phyloP scores from a whole-genome alignment of 92 coral and sea anemone species.

The Epizoanthus stellaris region DNA sequence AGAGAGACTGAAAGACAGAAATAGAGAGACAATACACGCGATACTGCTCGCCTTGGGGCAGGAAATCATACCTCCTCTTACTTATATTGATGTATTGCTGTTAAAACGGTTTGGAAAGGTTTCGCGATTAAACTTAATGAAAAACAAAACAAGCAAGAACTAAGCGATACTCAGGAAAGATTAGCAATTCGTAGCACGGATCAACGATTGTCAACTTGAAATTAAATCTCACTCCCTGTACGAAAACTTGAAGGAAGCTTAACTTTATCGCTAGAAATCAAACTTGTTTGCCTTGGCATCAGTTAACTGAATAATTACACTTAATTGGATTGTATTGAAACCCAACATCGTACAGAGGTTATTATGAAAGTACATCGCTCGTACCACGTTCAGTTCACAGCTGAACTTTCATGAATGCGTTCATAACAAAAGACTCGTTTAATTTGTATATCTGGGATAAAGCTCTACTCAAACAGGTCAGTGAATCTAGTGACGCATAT shows the following conservation, averaged over 20 bases:
- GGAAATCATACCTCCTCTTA: too few species aligned
- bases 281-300: background rate
- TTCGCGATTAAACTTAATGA: background rate
- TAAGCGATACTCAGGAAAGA: background rate
- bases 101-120: background rate
- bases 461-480: constrained; percentile 6
- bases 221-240: background rate
- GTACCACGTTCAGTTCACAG: background rate
- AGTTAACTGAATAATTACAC: background rate
- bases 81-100: background rate
- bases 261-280: background rate
- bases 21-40: too few species aligned
- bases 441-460: constrained; percentile 2
- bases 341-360: background rate
- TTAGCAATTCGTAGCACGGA: background rate
- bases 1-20: too few species aligned
- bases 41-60: too few species aligned
- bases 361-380: background rate
- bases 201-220: background rate
- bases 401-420: background rate
- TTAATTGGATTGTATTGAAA: constrained; percentile 8
- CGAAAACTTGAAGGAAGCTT: background rate
- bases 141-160: background rate
- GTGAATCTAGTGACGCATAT: background rate
- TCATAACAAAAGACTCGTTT: background rate